These are phyloP conservation scores for Endotricha flammealis DNA, from an alignment of 2,888 invertebrate genomes.

Conservation along the genomic window DNA sequence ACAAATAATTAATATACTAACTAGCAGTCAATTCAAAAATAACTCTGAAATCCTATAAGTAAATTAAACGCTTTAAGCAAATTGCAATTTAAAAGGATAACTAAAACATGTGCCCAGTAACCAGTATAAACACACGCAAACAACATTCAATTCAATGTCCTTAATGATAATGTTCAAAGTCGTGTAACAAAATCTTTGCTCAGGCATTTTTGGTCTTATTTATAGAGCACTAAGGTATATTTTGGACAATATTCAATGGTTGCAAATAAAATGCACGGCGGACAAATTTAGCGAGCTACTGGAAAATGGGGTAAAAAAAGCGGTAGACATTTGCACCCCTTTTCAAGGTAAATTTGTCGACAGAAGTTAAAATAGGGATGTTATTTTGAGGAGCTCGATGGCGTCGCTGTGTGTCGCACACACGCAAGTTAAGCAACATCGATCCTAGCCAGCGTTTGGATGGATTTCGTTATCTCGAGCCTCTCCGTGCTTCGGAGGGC, in stretches of 20 bases:
- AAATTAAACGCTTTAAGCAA: slow-evolving; percentile 45
- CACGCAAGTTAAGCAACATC: too few relatives aligned
- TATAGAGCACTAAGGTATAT: too few relatives aligned
- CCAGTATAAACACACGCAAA: not conserved
- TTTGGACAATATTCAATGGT: too few relatives aligned
- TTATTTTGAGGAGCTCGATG: not conserved
- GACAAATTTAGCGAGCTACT: slow-evolving; percentile 62
- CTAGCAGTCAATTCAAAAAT: too few relatives aligned
- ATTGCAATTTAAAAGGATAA: slow-evolving; percentile 41
- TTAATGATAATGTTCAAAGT: slow-evolving; percentile 15
- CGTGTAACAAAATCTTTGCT: not conserved
- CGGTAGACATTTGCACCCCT: slow-evolving; percentile 40
- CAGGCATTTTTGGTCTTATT: too few relatives aligned
- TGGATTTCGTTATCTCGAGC: too few relatives aligned
- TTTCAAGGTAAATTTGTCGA: slow-evolving; percentile 34
- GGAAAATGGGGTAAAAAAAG: slow-evolving; percentile 29
- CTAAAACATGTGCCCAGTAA: slow-evolving; percentile 27
- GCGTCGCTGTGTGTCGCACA: too few relatives aligned
- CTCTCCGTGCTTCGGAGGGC: too few relatives aligned
- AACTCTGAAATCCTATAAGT: slow-evolving; percentile 32
- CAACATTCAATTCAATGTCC: slow-evolving; percentile 4
- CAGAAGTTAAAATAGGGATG: slow-evolving; percentile 31
- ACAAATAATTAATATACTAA: too few relatives aligned
- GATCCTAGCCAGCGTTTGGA: too few relatives aligned
- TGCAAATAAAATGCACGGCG: slow-evolving; percentile 35